Base-by-base conservation (phyloP, 2,888 invertebrate species). In the Diarsia rubi region DNA sequence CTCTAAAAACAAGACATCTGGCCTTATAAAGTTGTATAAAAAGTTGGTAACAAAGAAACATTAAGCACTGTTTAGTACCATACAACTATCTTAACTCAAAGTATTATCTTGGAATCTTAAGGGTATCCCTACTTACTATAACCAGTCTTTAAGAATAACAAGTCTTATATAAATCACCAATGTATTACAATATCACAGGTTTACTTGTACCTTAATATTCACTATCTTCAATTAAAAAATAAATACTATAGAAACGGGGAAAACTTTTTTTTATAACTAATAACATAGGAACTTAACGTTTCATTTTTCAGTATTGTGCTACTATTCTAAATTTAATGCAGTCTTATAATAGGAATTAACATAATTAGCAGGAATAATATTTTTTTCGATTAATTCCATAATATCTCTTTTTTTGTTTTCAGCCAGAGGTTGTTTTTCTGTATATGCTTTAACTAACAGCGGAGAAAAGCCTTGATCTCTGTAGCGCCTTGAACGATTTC, bases 241-340 rank as follows among this genome's bases (percentile, higher is more conserved):
- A 54, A 24, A 54, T 24, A 54, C 24, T 54, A 64, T 44, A 24
- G 5, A 64, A 64, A 45, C 24, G 24, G 27, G 0, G 27, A 54
- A 65, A 64, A 2, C 27, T 3, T 45, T 64, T 45, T 64, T 64
- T 45, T 47, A 63, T 63, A 63, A 45, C 47, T 31, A n/a, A n/a
- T n/a, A n/a, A n/a, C n/a, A 31, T 49, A 31, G 65, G 65, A 66
- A 66, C 49, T 66, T 49, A 49, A 66, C 21, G 49, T 49, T 66
- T 49, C 49, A 66, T 49, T 47, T 37, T 66, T 66, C 49, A 75
- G 66, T 75, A n/a, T 47, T 47, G 60, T 66, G 42, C 49, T 54
- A 75, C 60, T 75, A 75, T 75, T 75, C 75, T 65, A 75, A 70
- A 75, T 60, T 66, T 27, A 75, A 59, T 60, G 75, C 75, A 52